Base-by-base conservation (phyloP, 2,888 invertebrate species). In the Galerucella pusilla region DNA sequence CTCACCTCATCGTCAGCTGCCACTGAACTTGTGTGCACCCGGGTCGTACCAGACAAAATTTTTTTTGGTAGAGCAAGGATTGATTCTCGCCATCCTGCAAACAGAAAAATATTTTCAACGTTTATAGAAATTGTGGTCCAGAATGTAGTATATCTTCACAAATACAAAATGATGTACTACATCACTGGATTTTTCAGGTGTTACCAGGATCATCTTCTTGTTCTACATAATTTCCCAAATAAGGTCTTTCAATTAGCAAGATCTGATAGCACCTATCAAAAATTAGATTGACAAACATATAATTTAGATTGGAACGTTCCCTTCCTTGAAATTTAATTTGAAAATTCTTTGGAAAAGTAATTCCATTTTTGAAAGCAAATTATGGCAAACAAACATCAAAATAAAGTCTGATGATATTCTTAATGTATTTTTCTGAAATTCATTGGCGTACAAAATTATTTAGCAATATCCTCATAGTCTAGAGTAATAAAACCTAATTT, bases 21-120 rank as follows among this genome's bases (percentile, higher is more conserved):
- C 76, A 82, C 84, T 81, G 85, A 82, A 80, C 83, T 86, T 81
- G 85, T 80, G 83, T 87, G 86, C 83, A 87, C 90, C 81, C 90
- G 88, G 85, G 90, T 90, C 78, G 88, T 85, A 73, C 88, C 86
- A 80, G 82, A 76, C 9, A 84, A 88, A 83, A 94, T 90, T 91
- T 92, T 91, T 87, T 92, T 93, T 79, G 93, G 93, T 84, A 94
- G 88, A 69, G 93, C 91, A 80, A 93, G 87, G 82, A 94, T 88
- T 20, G 93, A 92, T 82, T 93, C 93, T 84, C 90, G 90, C 93
- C 94, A 94, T 92, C 92, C 94, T 94, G 89, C 20, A 90, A 90
- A 73, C 78, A 28, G 61, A 49, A 61, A 25, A 49, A 20, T 20
- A 20, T 20, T 20, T 1, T 20, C 20, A 20, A 20, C 20, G 20